Base-by-base conservation (phyloP, 2,888 invertebrate species). In the Caenorhabditis zanzibari region DNA sequence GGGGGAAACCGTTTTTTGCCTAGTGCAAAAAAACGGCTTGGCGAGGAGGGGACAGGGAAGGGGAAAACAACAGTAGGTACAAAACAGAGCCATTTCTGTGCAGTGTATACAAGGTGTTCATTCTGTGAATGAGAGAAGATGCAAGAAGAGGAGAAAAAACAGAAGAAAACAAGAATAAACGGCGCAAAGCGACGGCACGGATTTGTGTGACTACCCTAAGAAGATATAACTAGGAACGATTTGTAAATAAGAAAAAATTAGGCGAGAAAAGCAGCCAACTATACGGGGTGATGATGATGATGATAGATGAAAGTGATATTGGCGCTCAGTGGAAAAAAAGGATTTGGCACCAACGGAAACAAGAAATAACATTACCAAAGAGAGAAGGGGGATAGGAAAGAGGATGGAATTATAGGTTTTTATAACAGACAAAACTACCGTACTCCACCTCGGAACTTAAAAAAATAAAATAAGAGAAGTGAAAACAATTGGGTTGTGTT, bases 401-500 rank as follows among this genome's bases (percentile, higher is more conserved):
- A 74, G 74, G 74, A 56, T 64, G 35, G 69, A 54, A 69, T 61
- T 26, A 77, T 69, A 69, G 76, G 76, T 38, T 77, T 76, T 66
- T 28, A 68, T 26, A 77, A 77, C 76, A 77, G 76, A 77, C 76
- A 77, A 76, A 61, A 69, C 76, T 77, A 77, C 76, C 76, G 76
- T 77, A 77, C 61, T 77, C 76, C 76, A 77, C 69, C 68, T 69
- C 76, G 6, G 52, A 44, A 38, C 35, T 52, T 35, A 49, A 47
- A 63, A 26, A 26, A 41, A 41, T n/a, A 63, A 32, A 9, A 47
- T 54, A 59, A 54, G n/a, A 58, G n/a, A 35, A 35, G 32, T 16
- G 35, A 58, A 24, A 49, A 49, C 19, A 54, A 63, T 24, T 14
- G 24, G 26, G 54, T 19, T 10, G 24, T 32, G 32, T 56, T 7